These are phyloP conservation scores for Phortica variegata DNA, from an alignment of 1,140 invertebrate species.

Conservation along the genomic window DNA sequence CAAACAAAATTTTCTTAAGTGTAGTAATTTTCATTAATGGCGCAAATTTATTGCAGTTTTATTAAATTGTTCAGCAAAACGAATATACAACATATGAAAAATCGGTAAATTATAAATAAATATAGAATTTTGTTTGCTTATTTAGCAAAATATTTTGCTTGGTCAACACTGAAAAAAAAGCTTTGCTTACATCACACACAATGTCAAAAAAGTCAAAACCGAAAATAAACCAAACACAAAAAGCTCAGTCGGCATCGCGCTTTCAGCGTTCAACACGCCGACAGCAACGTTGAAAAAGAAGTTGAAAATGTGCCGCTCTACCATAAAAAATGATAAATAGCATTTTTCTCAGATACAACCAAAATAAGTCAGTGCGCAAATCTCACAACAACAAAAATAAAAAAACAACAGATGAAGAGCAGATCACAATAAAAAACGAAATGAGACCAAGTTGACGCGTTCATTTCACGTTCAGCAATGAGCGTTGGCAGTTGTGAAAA, in stretches of 20 bases:
- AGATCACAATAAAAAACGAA: too few species aligned
- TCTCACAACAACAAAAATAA: constrained; percentile 3
- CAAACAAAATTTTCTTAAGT: not conserved
- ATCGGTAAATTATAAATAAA: not conserved
- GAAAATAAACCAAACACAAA: constrained; percentile 6
- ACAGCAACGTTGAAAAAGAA: constrained; percentile 3
- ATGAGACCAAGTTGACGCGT: too few species aligned
- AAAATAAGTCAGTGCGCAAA: constrained; percentile 11
- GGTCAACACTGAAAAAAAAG: not conserved
- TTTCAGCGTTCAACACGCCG: too few species aligned
- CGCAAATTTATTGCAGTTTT: not conserved
- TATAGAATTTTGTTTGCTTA: constrained; percentile 1
- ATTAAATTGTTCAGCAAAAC: not conserved
- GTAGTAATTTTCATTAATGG: not conserved
- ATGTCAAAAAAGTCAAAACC: constrained; percentile 30
- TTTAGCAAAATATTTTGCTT: constrained; percentile 12
- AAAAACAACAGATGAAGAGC: constrained; percentile 8
- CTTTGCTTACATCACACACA: constrained; percentile 9
- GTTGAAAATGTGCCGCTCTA: constrained; percentile 2
- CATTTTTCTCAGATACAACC: too few species aligned
- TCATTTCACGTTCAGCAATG: too few species aligned
- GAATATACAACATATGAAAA: not conserved
- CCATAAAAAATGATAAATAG: too few species aligned
- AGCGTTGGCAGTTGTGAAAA: not conserved
- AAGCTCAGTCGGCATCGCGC: too few species aligned